Base-by-base conservation (phyloP, 2,888 invertebrate species). In the Itoplectis maculator region DNA sequence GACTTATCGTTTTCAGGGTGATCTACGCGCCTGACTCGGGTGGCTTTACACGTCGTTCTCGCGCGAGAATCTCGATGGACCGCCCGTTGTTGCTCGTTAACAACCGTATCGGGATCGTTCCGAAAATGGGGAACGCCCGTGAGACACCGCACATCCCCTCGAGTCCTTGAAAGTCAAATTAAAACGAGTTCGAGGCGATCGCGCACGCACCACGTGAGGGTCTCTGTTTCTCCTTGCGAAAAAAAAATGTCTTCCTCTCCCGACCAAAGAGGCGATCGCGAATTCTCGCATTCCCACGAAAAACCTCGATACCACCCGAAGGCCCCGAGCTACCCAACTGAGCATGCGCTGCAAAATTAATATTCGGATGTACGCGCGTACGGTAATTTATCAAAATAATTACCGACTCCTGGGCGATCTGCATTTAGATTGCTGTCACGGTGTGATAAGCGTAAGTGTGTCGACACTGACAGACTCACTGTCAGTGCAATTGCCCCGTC, bases 371-470 rank as follows among this genome's bases (percentile, higher is more conserved):
- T 54, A 49, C 29, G n/a, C 47, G 37, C 47, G 56, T 49, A 29
- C 47, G 40, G 61, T 49, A 69, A 74, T 69, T 81, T 65, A 74
- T 63, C 29, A 61, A 78, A 81, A 81, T 65, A 78, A 78, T 78
- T 74, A 78, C 69, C 49, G 29, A 77, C 72, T 74, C 73, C 56
- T 29, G 69, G 69, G 77, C 65, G 66, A 81, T 81, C 81, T 81
- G 81, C 81, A 77, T 81, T 81, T 81, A 77, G 47, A 81, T 77
- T 77, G 81, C 73, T 45, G 68, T 77, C 61, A 68, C 15, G 15
- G 51, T 47, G 23, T 70, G 63, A 80, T 80, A 37, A 54, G 54
- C 49, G 59, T 73, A 69, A 73, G 70, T 68, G 45, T 81, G 73
- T 81, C 74, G 74, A 81, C 54, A 42, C 78, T 69, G 78, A 77